Evolutionary conservation across 2,888 invertebrate species (phyloP), one percentile per base, ranked within the genome.

Genomic region (Hyles lineata): DNA sequence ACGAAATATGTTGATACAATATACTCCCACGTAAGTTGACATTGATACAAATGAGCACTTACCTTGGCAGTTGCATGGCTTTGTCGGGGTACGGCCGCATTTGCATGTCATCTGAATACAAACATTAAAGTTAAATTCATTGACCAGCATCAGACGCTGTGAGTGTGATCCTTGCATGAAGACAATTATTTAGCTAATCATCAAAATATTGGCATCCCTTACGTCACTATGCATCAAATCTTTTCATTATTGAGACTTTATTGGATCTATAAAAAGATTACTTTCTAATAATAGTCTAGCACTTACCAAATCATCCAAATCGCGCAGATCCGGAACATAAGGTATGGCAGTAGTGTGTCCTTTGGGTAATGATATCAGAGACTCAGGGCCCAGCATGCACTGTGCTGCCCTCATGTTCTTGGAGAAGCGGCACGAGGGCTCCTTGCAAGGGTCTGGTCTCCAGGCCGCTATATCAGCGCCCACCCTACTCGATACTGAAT

Each of bases 401-500:
- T 92, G 92, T 0, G 92, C 92, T 0, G 92, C 90, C 73, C 91
- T 85, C 90, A 92, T 89, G 59, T 89, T 89, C 74, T 88, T 91
- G 4, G 77, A 58, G 74, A 87, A 88, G 4, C 81, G 76, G 67
- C 91, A 90, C 0, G 83, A 77, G 0, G 83, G 74, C 32, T 81
- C 86, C 25, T 82, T 78, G 72, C 92, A 92, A 4, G 90, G 84
- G 1, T 83, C 84, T 1, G 85, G 87, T 70, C 78, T 80, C 81
- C 80, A 85, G 1, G 81, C 61, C 0, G 83, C 75, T 0, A 87
- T 79, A 1, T 87, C 87, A 2, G 81, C 72, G 0, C 80, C 85
- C 0, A 81, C 84, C 6, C 76, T 63, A 21, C 78, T 79, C 0
- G 83, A 81, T 4, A 78, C 72, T 0, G 77, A 80, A 23, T 80